Percentiles rank a stretch among this genome's conserved stretches.
These are phyloP conservation scores for Rhorus exstirpatorius DNA, from an alignment of 2,888 invertebrate genomes.

Conservation along the genomic window DNA sequence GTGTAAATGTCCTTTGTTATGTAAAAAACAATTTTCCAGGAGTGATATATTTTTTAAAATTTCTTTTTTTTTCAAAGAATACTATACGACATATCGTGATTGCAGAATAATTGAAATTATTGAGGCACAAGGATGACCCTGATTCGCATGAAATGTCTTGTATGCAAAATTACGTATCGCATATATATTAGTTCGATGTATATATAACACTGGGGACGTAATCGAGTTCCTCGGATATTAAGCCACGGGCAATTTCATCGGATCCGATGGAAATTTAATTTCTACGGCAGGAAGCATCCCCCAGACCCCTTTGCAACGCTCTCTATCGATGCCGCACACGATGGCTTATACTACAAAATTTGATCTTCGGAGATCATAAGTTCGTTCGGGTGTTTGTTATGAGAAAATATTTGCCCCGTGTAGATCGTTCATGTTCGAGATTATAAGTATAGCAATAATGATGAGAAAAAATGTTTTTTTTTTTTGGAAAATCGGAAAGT, in stretches of 20 bases:
- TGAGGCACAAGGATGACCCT: no score
- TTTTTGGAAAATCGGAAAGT: not conserved
- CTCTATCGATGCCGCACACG: conserved; percentile 1
- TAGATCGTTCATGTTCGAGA: not conserved
- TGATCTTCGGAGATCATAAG: conserved; percentile 11
- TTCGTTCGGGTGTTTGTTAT: not conserved
- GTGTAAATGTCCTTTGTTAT: no score
- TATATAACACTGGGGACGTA: conserved; percentile 39
- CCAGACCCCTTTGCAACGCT: not conserved
- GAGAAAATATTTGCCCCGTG: not conserved
- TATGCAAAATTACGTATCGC: no score
- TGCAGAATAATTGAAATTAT: no score
- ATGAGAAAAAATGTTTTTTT: no score
- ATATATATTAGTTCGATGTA: no score
- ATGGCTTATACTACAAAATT: conserved; percentile 23
- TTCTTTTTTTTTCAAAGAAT: no score
- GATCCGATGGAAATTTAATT: conserved; percentile 63
- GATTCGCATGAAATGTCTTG: no score
- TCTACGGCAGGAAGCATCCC: conserved; percentile 27
- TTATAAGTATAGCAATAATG: no score
- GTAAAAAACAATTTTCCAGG: no score
- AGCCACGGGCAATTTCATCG: conserved; percentile 65
- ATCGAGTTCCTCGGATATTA: conserved; percentile 63
- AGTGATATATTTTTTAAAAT: no score
- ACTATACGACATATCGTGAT: no score